A percentile compares a stretch with the other conserved stretches of the same genome.
Evolutionary conservation across 2,113 vertebrate species (phyloP).

Genomic region (Pollachius pollachius): DNA sequence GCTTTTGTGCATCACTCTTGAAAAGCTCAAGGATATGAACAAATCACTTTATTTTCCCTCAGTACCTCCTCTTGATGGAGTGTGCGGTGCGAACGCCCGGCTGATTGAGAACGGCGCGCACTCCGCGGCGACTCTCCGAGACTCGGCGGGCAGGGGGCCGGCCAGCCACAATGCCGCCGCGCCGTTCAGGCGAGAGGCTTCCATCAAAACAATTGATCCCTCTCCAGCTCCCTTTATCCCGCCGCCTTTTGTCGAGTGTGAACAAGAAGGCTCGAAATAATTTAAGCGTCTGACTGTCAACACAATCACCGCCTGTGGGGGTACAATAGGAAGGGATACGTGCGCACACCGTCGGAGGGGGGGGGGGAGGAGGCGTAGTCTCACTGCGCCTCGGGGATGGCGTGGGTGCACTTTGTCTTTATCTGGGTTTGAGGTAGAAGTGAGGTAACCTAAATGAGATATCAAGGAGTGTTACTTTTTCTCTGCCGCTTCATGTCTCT

Average conservation of each 20-base stretch:
- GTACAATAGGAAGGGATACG: too few relatives aligned
- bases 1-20: conserved; percentile 67
- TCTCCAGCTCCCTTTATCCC: conserved; percentile 38
- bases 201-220: conserved; percentile 44
- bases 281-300: conserved; percentile 12
- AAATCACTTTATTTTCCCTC: conserved; percentile 38
- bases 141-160: conserved; percentile 42
- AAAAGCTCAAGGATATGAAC: conserved; percentile 69
- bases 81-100: conserved; percentile 41
- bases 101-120: conserved; percentile 56
- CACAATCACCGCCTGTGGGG: too few relatives aligned
- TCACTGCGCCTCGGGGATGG: too few relatives aligned
- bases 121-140: conserved; percentile 47
- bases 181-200: conserved; percentile 58
- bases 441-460: conserved; percentile 53
- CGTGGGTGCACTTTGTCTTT: too few relatives aligned
- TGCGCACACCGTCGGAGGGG: too few relatives aligned
- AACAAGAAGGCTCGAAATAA: conserved; percentile 35
- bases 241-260: conserved; percentile 39
- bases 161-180: conserved; percentile 54
- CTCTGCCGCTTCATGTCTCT: conserved; percentile 22
- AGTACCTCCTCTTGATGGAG: conserved; percentile 56
- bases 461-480: conserved; percentile 51
- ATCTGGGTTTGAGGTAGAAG: too few relatives aligned
- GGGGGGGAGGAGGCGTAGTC: too few relatives aligned